phyloP scores from a whole-genome alignment of 2,113 vertebrate species.

The Pelecanus crispus region DNA sequence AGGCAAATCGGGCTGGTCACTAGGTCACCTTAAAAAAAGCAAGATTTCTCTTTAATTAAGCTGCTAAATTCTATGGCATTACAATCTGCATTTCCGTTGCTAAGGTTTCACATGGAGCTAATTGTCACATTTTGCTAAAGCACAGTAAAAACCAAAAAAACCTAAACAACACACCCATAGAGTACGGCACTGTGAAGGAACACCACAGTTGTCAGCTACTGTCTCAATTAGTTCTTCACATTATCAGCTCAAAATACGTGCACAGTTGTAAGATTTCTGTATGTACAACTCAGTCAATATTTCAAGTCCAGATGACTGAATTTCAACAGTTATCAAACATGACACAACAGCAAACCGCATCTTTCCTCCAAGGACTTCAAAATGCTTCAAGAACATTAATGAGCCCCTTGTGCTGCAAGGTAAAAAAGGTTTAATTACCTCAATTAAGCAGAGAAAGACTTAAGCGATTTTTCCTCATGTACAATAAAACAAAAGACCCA shows the following conservation, averaged over 20 bases:
- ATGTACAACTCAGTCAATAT: background rate
- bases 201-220: background rate
- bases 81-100: background rate
- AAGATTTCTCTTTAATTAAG: background rate
- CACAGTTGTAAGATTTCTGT: background rate
- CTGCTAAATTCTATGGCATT: background rate
- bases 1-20: background rate
- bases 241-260: background rate
- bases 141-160: fast-evolving
- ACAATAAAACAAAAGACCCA: conserved; percentile 18
- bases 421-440: conserved; percentile 39
- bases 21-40: background rate
- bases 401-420: conserved; percentile 26
- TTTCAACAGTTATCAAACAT: background rate
- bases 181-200: background rate
- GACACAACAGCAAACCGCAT: background rate
- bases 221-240: background rate
- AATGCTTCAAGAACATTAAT: conserved; percentile 34
- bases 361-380: conserved; percentile 15
- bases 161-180: background rate
- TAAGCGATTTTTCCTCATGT: background rate
- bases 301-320: background rate
- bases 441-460: conserved; percentile 44
- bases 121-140: background rate
- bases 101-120: background rate